Base-by-base conservation (phyloP, 2,113 vertebrate genomes). In the Salvator merianae region DNA sequence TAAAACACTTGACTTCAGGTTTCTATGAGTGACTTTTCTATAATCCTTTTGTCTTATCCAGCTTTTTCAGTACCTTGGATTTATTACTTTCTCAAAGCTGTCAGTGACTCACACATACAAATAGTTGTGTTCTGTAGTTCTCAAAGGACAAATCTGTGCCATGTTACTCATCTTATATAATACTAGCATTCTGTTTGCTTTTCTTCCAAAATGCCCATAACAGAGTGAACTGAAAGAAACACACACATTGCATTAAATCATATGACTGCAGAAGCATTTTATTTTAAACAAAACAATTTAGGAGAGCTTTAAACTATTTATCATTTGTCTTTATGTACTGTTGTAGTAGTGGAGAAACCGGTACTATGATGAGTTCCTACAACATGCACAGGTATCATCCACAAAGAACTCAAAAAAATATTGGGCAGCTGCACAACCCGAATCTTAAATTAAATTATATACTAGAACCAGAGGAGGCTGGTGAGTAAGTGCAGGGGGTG, bases 1-100 rank as follows among this genome's bases (percentile, higher is more conserved):
- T 20, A 16, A 36, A 40, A 63, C 18, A 62, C 14, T 62, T 36
- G 30, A 38, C 80, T 82, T 88, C 83, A 72, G 86, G n/a, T 28
- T 90, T 88, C 91, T 90, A 43, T 76, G 91, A 76, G 74, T 88
- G 59, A 88, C 40, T 87, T 90, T 72, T 79, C 70, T 83, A 36
- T 87, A 84, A 90, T 91, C 81, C 88, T 80, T 80, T 66, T 85
- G 82, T 36, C 70, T 69, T 88, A 89, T 79, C 72, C 62, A 84
- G 5, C 18, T 90, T 84, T 88, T 79, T 79, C 10, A 34, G 18
- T 70, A 62, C 16, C 78, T 73, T 50, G 47, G 12, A 87, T 55
- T 77, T 53, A 80, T 66, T 74, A 50, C 62, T 84, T 88, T 83
- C 84, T 86, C 79, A 77, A 77, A 88, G 87, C 5, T 16, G 86